These are phyloP conservation scores for Trochalopteron elliotii DNA, from an alignment of 2,113 vertebrate species.

Conservation along the genomic window DNA sequence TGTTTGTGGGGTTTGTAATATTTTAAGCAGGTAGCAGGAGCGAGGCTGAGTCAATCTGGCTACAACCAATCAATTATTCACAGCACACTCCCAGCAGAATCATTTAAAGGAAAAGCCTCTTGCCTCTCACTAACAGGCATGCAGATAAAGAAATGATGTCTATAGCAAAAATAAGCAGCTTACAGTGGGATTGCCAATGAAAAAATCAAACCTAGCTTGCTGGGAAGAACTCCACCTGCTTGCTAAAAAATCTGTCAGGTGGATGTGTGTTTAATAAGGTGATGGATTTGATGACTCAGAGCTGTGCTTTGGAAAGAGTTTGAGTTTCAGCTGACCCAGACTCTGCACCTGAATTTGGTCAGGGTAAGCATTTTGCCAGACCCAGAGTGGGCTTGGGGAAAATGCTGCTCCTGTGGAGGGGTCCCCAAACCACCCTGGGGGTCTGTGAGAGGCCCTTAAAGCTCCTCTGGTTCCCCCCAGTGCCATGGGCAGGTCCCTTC, in stretches of 20 bases:
- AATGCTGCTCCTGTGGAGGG: neutral
- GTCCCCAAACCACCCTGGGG: fast-evolving
- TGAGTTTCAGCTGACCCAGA: neutral
- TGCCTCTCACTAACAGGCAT: neutral
- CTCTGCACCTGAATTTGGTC: neutral
- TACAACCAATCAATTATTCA: slow-evolving; percentile 50
- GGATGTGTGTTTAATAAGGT: neutral
- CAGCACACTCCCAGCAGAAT: neutral
- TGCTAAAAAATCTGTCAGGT: neutral
- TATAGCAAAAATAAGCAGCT: neutral
- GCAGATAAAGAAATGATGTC: neutral
- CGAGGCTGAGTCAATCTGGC: slow-evolving; percentile 40
- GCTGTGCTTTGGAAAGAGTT: neutral
- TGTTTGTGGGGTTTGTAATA: slow-evolving; percentile 39
- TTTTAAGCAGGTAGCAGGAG: slow-evolving; percentile 55
- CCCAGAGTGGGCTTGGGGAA: neutral
- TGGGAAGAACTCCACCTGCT: neutral
- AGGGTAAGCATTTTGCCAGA: neutral
- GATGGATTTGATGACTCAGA: neutral
- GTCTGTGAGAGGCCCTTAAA: no score
- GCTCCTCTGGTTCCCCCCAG: neutral
- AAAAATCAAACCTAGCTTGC: neutral
- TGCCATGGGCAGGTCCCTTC: neutral
- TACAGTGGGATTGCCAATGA: neutral
- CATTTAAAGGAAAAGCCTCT: slow-evolving; percentile 20